Conservation (phyloP, 2,888 invertebrate genomes). For the Morpho achilles region DNA sequence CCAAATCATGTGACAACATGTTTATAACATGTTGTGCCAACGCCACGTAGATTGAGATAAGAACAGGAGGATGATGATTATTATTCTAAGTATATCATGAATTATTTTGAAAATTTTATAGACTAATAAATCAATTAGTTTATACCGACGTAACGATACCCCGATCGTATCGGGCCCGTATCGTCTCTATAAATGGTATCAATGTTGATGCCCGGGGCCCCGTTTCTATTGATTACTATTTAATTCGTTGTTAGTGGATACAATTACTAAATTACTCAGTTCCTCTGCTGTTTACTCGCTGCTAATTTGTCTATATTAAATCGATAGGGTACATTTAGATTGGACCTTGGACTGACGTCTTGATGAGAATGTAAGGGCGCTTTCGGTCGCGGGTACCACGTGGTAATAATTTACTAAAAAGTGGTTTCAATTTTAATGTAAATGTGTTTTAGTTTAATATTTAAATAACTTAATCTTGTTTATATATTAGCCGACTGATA, state of each 20-base stretch:
- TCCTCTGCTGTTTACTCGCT: conserved; percentile 52
- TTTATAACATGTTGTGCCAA: too few relatives aligned
- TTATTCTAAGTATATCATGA: too few relatives aligned
- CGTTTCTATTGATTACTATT: conserved; percentile 75
- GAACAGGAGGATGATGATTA: too few relatives aligned
- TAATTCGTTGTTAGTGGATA: conserved; percentile 74
- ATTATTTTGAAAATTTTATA: too few relatives aligned
- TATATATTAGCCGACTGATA: too few relatives aligned
- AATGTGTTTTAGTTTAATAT: too few relatives aligned
- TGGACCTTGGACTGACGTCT: conserved; percentile 7
- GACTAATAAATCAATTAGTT: too few relatives aligned
- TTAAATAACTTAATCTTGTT: too few relatives aligned
- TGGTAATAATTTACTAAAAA: too few relatives aligned
- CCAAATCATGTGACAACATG: too few relatives aligned
- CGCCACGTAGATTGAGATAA: too few relatives aligned
- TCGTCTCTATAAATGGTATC: conserved; percentile 25
- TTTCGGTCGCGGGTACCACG: background rate
- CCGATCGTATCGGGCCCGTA: conserved; percentile 30
- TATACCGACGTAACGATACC: background rate
- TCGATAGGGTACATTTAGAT: conserved; percentile 36
- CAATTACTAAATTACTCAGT: conserved; percentile 76
- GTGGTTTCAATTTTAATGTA: too few relatives aligned
- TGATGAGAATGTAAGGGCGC: conserved; percentile 1
- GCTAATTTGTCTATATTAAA: conserved; percentile 41
- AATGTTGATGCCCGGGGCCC: conserved; percentile 47